A percentile compares a stretch with the other conserved stretches of the same genome.
phyloP scores from a whole-genome alignment of 2,797 vertebrate genomes.

The Forpus xanthops region DNA sequence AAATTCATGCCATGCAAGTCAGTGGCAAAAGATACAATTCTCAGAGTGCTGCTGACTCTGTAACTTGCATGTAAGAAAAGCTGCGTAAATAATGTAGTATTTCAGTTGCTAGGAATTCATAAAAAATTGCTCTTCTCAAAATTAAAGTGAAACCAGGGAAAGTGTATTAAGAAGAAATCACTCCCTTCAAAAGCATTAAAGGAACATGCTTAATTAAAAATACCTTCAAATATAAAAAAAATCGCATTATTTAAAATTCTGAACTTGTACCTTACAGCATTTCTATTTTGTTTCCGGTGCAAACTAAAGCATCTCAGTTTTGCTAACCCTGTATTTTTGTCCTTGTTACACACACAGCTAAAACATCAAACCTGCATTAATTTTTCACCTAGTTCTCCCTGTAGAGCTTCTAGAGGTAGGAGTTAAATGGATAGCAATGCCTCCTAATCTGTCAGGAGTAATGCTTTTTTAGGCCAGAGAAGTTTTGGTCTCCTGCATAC shows the following conservation, averaged over 20 bases:
- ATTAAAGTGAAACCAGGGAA: not conserved
- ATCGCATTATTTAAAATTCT: not conserved
- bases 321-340: not conserved
- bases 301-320: not conserved
- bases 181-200: not conserved
- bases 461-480: constrained; percentile 7
- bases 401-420: not conserved
- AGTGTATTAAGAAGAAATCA: not conserved
- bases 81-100: constrained; percentile 2
- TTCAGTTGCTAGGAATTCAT: constrained; percentile 1
- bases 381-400: not conserved
- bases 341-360: not conserved
- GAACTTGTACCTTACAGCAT: not conserved
- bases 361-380: not conserved
- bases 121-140: not conserved
- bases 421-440: not conserved
- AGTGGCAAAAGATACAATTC: not conserved
- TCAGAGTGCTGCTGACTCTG: not conserved
- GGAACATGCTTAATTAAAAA: not conserved
- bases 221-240: not conserved
- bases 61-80: not conserved
- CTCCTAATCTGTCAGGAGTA: not conserved
- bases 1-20: not conserved
- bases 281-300: not conserved
- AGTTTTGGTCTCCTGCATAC: not conserved